A percentile compares a stretch with the other conserved stretches of the same genome.
phyloP scores from a whole-genome alignment of 2,113 vertebrate genomes.

The Megalops atlanticus region DNA sequence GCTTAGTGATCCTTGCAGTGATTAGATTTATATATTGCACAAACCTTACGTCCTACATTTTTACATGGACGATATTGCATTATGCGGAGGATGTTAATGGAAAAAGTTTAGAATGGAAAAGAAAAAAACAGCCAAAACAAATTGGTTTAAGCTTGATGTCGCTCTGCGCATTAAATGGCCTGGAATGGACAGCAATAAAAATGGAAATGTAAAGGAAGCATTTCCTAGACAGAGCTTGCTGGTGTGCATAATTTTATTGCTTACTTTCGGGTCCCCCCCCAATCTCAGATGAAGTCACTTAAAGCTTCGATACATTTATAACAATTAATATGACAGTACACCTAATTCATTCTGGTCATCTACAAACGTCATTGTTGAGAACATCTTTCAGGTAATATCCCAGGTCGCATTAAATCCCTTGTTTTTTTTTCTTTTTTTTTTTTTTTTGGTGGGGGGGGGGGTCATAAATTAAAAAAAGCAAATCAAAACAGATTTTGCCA shows the following conservation, averaged over 20 bases:
- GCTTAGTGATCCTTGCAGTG: constrained; percentile 45
- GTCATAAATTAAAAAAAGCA: neutral
- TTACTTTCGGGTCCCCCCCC: constrained; percentile 40
- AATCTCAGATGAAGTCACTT: constrained; percentile 56
- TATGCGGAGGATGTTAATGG: constrained; percentile 49
- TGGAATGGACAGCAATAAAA: constrained; percentile 71
- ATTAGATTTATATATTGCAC: constrained; percentile 47
- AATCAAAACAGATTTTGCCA: too few relatives aligned
- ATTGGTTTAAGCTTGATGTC: constrained; percentile 59
- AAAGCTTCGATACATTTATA: constrained; percentile 50
- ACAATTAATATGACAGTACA: constrained; percentile 55
- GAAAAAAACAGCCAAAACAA: constrained; percentile 59
- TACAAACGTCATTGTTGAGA: constrained; percentile 31
- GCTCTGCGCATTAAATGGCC: constrained; percentile 61
- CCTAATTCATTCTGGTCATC: constrained; percentile 51
- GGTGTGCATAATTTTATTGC: constrained; percentile 60
- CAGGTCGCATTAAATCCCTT: constrained; percentile 16
- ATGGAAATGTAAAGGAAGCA: constrained; percentile 70
- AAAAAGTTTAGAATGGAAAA: constrained; percentile 55
- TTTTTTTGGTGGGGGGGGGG: too few relatives aligned
- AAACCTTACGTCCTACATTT: constrained; percentile 38
- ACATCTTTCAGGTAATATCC: constrained; percentile 26
- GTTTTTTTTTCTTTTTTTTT: neutral
- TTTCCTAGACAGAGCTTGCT: constrained; percentile 50
- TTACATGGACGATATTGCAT: constrained; percentile 57